A percentile compares a stretch with the other conserved stretches of the same genome.
phyloP scores from a whole-genome alignment of 2,888 invertebrate species.

The Palloptera scutellata region DNA sequence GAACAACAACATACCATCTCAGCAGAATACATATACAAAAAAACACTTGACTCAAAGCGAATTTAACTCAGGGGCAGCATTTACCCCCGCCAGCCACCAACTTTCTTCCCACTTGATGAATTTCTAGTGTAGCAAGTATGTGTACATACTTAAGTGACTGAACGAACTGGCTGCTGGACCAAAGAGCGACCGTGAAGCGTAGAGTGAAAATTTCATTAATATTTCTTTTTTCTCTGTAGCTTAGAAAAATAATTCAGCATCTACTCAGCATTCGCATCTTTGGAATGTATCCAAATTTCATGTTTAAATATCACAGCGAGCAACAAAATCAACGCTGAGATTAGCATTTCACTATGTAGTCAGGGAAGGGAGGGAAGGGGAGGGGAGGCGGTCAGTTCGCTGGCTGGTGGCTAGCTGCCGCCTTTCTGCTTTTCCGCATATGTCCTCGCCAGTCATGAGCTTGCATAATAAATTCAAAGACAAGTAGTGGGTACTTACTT shows the following conservation, averaged over 20 bases:
- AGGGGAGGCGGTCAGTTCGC: neutral
- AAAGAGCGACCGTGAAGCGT: neutral
- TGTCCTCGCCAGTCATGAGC: constrained; percentile 25
- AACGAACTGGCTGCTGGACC: neutral
- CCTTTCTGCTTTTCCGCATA: constrained; percentile 16
- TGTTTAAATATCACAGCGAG: neutral
- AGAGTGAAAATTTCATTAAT: no score
- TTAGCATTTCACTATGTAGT: neutral
- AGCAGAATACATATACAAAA: neutral
- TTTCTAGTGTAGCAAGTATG: neutral
- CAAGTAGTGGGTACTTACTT: constrained; percentile 15
- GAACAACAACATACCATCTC: neutral
- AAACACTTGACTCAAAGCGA: neutral
- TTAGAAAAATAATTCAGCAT: neutral
- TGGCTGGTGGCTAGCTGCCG: neutral
- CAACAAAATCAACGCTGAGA: constrained; percentile 1
- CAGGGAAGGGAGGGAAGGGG: neutral
- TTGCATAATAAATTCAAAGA: constrained; percentile 31
- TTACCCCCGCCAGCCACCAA: neutral
- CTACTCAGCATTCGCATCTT: neutral
- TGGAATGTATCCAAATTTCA: neutral
- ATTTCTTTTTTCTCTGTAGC: neutral
- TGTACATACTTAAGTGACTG: neutral
- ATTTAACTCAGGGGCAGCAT: neutral
- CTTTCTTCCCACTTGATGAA: constrained; percentile 4